phyloP scores from a whole-genome alignment of 2,797 vertebrate genomes.

The Steatocranus sp. region DNA sequence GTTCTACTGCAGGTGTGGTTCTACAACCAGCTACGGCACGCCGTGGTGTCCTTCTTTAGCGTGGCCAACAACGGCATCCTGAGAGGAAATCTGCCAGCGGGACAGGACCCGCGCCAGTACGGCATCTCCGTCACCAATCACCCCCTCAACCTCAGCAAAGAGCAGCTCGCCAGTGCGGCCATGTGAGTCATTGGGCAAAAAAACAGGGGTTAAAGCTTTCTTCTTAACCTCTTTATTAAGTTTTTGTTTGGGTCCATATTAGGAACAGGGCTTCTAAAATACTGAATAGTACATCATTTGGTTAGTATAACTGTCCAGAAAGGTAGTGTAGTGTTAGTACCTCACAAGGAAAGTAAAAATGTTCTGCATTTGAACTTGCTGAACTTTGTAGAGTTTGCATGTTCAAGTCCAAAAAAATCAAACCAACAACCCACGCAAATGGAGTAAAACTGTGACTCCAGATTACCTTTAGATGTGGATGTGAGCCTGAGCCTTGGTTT shows the following conservation, averaged over 20 bases:
- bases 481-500: not conserved
- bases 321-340: not conserved
- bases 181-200: conserved; percentile 77
- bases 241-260: not conserved
- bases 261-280: not conserved
- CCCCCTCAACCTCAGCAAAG: conserved; percentile 94
- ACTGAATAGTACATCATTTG: not conserved
- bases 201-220: not conserved
- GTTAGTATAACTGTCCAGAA: not conserved
- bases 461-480: not conserved
- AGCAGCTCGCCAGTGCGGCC: conserved; percentile 85
- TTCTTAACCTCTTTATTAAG: not conserved
- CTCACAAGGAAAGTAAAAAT: not conserved
- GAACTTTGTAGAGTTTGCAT: not conserved
- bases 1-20: conserved; percentile 88
- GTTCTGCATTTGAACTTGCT: not conserved
- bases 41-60: conserved; percentile 85
- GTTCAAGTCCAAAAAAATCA: not conserved
- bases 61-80: conserved; percentile 93
- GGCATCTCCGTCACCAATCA: conserved; percentile 92
- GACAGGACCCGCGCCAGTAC: conserved; percentile 74
- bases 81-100: conserved; percentile 82
- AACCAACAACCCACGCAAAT: not conserved
- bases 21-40: conserved; percentile 95
- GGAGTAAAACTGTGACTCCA: not conserved